A percentile compares a stretch with the other conserved stretches of the same genome.
phyloP scores from a whole-genome alignment of 2,113 vertebrate genomes.

The Colossoma macropomum region DNA sequence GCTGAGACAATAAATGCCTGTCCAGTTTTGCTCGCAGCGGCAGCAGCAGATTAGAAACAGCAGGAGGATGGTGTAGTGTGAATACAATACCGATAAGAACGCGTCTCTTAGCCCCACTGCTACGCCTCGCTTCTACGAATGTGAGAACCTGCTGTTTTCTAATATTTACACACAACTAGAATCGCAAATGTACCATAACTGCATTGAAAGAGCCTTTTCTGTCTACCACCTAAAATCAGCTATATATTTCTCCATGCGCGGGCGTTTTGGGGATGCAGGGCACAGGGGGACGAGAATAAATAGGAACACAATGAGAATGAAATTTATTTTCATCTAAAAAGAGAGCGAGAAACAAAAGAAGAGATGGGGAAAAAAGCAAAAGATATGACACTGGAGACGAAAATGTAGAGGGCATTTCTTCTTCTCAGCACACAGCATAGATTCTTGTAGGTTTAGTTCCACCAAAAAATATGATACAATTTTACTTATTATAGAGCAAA shows the following conservation, averaged over 20 bases:
- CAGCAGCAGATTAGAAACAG: constrained; percentile 98
- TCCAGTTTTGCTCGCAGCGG: constrained; percentile 97
- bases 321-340: constrained; percentile 63
- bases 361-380: constrained; percentile 6
- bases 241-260: constrained; percentile 54
- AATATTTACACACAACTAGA: constrained; percentile 99
- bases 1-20: constrained; percentile 98
- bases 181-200: constrained; percentile 83
- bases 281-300: constrained; percentile 57
- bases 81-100: constrained; percentile 95
- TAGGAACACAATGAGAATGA: constrained; percentile 69
- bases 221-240: constrained; percentile 68
- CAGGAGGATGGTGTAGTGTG: constrained; percentile 86
- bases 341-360: constrained; percentile 23
- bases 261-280: constrained; percentile 34
- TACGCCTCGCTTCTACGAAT: constrained; percentile 89
- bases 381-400: constrained; percentile 16
- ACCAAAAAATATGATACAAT: no score
- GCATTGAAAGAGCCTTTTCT: constrained; percentile 63
- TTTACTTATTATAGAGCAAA: no score
- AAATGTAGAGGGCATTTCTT: constrained; percentile 11
- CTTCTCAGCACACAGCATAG: neutral
- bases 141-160: constrained; percentile 95
- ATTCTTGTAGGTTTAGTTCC: no score
- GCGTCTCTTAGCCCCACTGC: constrained; percentile 87